Evolutionary conservation across 2,888 invertebrate genomes (phyloP).

Genomic region (Polydrusus pterygomalis): DNA sequence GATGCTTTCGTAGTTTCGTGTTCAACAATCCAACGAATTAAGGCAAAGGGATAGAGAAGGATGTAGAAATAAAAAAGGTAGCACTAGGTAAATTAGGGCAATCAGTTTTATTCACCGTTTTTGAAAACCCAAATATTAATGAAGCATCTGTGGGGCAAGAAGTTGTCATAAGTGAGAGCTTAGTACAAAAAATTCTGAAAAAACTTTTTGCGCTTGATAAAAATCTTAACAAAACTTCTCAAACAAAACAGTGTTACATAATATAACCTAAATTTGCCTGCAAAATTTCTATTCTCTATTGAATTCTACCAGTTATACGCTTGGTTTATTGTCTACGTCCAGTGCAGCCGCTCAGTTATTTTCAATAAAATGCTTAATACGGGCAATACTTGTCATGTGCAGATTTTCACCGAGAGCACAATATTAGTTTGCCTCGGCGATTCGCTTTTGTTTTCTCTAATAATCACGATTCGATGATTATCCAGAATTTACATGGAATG

Average conservation of each 20-base stretch:
- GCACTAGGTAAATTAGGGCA: no score
- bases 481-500: slow-evolving; percentile 3
- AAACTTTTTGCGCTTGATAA: no score
- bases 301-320: slow-evolving; percentile 37
- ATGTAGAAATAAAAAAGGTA: no score
- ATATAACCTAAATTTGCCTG: slow-evolving; percentile 10
- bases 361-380: slow-evolving; percentile 49
- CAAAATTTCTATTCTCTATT: slow-evolving; percentile 37
- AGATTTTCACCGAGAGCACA: slow-evolving; percentile 37
- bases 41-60: no score
- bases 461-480: slow-evolving; percentile 24
- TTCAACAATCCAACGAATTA: no score
- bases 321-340: slow-evolving; percentile 47
- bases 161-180: no score
- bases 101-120: no score
- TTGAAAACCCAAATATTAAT: no score
- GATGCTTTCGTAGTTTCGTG: no score
- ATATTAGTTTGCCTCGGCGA: slow-evolving; percentile 30
- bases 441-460: slow-evolving; percentile 33
- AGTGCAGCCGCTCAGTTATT: slow-evolving; percentile 46
- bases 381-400: slow-evolving; percentile 49
- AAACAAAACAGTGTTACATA: background rate
- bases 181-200: no score
- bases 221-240: no score
- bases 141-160: no score